phyloP scores from a whole-genome alignment of 2,797 vertebrate genomes.

The Vultur gryphus region DNA sequence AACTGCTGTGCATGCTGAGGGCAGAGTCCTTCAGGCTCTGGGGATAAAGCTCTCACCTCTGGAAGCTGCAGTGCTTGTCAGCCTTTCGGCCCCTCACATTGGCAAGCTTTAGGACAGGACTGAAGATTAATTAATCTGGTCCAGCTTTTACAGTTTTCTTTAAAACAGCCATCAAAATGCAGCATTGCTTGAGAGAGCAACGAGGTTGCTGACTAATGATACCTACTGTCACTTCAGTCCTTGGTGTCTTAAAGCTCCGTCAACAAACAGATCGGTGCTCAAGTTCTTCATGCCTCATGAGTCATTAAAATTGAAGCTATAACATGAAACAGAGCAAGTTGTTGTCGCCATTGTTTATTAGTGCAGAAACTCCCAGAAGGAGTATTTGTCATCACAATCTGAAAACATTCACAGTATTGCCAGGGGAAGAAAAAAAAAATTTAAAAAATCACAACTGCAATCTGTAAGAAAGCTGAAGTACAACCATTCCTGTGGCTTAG shows the following conservation, averaged over 20 bases:
- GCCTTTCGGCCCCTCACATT: not conserved
- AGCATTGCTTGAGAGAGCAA: not conserved
- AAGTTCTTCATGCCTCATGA: not conserved
- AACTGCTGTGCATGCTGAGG: not conserved
- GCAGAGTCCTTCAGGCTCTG: not conserved
- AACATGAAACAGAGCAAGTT: not conserved
- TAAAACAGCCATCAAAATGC: not conserved
- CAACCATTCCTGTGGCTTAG: not conserved
- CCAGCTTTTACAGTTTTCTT: not conserved
- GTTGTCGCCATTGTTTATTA: not conserved
- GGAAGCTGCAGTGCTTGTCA: not conserved
- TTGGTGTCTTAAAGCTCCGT: not conserved
- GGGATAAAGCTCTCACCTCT: not conserved
- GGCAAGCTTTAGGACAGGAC: not conserved
- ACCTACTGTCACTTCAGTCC: not conserved
- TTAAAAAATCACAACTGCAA: not conserved
- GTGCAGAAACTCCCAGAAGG: conserved; percentile 10
- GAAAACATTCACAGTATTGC: not conserved
- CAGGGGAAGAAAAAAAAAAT: not conserved
- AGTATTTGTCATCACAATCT: not conserved
- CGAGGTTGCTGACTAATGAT: not conserved
- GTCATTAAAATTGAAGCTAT: not conserved
- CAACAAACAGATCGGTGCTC: not conserved
- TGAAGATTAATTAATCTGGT: not conserved
- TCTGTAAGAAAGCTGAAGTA: not conserved